phyloP scores from a whole-genome alignment of 1,140 invertebrate genomes.

The Habropoda laboriosa region DNA sequence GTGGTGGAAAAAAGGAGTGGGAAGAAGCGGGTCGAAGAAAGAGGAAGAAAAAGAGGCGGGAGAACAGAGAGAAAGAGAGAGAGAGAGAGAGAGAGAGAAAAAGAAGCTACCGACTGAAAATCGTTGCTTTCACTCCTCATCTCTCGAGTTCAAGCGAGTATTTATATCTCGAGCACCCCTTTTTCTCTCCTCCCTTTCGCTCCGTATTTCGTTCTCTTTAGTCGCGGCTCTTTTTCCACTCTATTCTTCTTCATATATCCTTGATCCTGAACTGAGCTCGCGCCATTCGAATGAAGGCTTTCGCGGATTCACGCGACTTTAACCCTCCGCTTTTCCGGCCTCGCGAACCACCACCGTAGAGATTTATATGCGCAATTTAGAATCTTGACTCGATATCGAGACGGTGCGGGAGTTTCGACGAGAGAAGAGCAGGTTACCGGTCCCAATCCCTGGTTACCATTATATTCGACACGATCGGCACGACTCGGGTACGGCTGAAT shows the following conservation, averaged over 20 bases:
- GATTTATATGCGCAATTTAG: constrained; percentile 46
- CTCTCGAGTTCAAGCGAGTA: constrained; percentile 38
- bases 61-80: neutral
- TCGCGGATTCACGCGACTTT: constrained; percentile 26
- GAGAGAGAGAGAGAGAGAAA: neutral
- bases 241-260: constrained; percentile 63
- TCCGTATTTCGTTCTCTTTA: constrained; percentile 27
- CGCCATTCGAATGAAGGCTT: constrained; percentile 31
- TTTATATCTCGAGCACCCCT: constrained; percentile 19
- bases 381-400: constrained; percentile 26
- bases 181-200: neutral
- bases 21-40: neutral
- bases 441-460: constrained; percentile 19
- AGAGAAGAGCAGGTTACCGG: neutral
- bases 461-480: constrained; percentile 1
- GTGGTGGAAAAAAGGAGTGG: too few relatives aligned
- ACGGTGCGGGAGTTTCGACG: neutral
- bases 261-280: constrained; percentile 51
- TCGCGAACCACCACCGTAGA: neutral
- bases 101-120: constrained; percentile 49
- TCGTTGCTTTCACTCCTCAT: constrained; percentile 49
- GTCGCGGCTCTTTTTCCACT: constrained; percentile 28
- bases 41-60: too few relatives aligned
- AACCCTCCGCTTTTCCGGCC: constrained; percentile 15
- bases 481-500: neutral